Percentiles rank a stretch among this genome's conserved stretches.
Conservation (phyloP, 2,888 invertebrate genomes). For the Leucophora obtusa region DNA sequence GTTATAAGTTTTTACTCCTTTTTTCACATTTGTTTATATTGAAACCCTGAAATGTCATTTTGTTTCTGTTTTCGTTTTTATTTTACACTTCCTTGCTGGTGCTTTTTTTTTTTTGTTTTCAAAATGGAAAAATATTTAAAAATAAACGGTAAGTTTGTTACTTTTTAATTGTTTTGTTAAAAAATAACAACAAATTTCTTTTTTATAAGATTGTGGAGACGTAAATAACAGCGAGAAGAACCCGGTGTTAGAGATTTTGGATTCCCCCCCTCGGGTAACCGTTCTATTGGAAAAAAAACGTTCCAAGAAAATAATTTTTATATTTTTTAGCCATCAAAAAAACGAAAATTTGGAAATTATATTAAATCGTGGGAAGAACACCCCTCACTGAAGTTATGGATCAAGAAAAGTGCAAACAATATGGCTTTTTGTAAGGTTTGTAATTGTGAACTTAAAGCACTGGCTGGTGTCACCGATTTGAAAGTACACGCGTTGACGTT, state of each 20-base stretch:
- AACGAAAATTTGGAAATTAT: not conserved
- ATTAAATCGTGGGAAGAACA: constrained; percentile 12
- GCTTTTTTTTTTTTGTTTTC: no score
- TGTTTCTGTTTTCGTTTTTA: not conserved
- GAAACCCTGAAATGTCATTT: no score
- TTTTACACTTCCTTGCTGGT: no score
- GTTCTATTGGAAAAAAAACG: no score
- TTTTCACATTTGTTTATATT: no score
- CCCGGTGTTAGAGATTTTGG: not conserved
- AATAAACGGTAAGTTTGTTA: no score
- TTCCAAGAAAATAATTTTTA: not conserved
- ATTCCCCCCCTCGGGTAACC: constrained; percentile 4
- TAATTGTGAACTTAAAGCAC: not conserved
- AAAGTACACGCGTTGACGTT: constrained; percentile 10
- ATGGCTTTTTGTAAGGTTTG: not conserved
- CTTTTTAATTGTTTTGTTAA: no score
- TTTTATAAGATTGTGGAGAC: no score
- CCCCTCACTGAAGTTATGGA: not conserved
- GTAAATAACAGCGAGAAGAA: no score
- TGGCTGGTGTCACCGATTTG: constrained; percentile 5
- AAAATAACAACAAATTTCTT: no score
- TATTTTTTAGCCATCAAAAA: not conserved
- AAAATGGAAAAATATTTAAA: no score
- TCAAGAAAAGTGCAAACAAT: not conserved
- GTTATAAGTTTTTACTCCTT: no score